Evolutionary conservation across 2,888 invertebrate genomes (phyloP), one percentile per base, ranked within the genome.

Genomic region (Drosophila limbata): DNA sequence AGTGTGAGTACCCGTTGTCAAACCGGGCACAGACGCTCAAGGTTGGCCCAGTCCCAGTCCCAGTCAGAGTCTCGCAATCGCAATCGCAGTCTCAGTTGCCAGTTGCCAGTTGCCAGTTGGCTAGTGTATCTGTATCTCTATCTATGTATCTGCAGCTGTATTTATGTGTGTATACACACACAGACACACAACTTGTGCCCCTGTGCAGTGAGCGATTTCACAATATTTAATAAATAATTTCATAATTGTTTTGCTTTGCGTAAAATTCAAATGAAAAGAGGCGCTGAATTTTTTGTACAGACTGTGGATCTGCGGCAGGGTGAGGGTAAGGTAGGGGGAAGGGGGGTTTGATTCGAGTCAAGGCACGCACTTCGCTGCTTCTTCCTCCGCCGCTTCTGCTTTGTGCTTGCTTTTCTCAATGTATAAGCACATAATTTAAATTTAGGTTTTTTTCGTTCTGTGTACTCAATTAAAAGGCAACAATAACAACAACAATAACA

Each of bases 161-260:
- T 45, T 37, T 56, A 33, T 51, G 31, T 55, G 31, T 68, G 21
- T 60, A 62, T 37, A 5, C 48, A 13, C 60, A 11, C 40, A 48
- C 31, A 4, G 19, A n/a, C 53, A 35, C 44, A 35, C 31, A 15
- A 52, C 52, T 75, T 69, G 62, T 65, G 64, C 69, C 69, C 74
- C 71, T 81, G 85, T 81, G 77, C 84, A 82, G 52, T 73, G 81
- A 85, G 69, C 75, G 90, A 85, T 84, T 89, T 84, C 90, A 86
- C 84, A 88, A 86, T 80, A 87, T 82, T 87, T 90, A 90, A 87
- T 90, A 88, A 90, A 89, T 89, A 89, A 89, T 90, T 81, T 90
- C 88, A 83, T 90, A 89, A 89, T 90, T 89, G 88, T 79, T 90
- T 89, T 76, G 83, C 79, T 78, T 84, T 78, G 74, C 87, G 85